phyloP scores from a whole-genome alignment of 1,140 invertebrate genomes.

The Drosophila lacteicornis region DNA sequence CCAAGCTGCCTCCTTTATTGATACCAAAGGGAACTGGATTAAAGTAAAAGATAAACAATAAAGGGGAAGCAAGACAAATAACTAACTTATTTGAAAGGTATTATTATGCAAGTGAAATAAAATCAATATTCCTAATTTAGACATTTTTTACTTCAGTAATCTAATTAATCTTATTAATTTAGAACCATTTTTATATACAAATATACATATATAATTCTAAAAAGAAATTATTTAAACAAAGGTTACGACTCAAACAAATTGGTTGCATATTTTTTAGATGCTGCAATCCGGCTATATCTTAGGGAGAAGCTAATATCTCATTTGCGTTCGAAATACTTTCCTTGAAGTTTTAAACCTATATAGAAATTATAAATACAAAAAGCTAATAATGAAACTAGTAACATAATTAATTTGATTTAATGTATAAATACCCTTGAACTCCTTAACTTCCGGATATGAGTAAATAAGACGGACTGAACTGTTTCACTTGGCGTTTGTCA shows the following conservation, averaged over 20 bases:
- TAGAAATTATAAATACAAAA: neutral
- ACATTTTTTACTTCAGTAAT: no score
- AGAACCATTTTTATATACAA: no score
- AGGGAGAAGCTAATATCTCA: neutral
- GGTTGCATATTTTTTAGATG: neutral
- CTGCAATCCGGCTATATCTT: neutral
- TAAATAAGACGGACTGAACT: neutral
- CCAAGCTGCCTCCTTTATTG: slow-evolving; percentile 37
- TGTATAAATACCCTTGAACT: neutral
- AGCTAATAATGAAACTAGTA: no score
- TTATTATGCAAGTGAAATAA: neutral
- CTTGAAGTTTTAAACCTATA: neutral
- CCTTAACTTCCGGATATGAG: neutral
- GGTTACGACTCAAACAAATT: no score
- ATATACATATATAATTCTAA: no score
- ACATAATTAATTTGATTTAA: neutral
- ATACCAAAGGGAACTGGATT: slow-evolving; percentile 5
- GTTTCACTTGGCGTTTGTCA: slow-evolving; percentile 74
- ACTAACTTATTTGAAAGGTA: neutral
- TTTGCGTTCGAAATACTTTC: rapidly evolving
- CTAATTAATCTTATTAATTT: no score
- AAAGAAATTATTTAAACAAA: no score
- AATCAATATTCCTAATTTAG: no score
- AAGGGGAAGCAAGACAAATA: neutral
- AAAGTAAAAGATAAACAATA: neutral